Evolutionary conservation across 2,888 invertebrate genomes (phyloP), one percentile per base, ranked within the genome.

Genomic region (Aleiodes alternator): DNA sequence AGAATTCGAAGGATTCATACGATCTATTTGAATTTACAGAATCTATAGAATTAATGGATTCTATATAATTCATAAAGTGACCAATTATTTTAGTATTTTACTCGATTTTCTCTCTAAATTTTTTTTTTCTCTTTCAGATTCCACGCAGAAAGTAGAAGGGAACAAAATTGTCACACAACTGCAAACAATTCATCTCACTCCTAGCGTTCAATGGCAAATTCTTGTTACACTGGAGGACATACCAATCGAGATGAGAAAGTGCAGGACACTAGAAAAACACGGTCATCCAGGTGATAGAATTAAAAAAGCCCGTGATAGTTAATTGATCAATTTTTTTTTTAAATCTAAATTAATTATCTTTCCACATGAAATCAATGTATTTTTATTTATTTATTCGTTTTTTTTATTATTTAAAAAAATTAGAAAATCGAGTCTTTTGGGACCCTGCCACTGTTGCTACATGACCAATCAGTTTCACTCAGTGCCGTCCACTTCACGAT

Each of bases 401-500:
- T 50, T 69, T 50, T 68, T 69, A 75, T 61, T 72, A 76, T 76
- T 74, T 76, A 53, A 38, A 16, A n/a, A 43, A 34, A 53, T 72
- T 69, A 86, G 87, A 80, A 82, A 82, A 70, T 80, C 81, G 72
- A 83, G 82, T 76, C 77, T 83, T 76, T 82, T 83, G 79, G 81
- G 82, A 79, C 82, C 84, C 71, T 85, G 82, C 78, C 86, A 84
- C 78, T 85, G 84, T 82, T 85, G 87, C 80, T 85, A 84, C 79
- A 86, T 86, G 86, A 86, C 85, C 84, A 85, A 82, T 83, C 85
- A 84, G 80, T 84, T 84, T 81, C 84, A 85, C 83, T 83, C 84
- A 85, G 85, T 85, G 84, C 88, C 88, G 88, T 89, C 88, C 88
- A 87, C 84, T 80, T 86, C 85, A 78, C 81, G 83, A 83, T 86